Percentiles rank a stretch among this genome's conserved stretches.
Conservation (phyloP, 2,797 vertebrate species). For the Gobionotothen gibberifrons region DNA sequence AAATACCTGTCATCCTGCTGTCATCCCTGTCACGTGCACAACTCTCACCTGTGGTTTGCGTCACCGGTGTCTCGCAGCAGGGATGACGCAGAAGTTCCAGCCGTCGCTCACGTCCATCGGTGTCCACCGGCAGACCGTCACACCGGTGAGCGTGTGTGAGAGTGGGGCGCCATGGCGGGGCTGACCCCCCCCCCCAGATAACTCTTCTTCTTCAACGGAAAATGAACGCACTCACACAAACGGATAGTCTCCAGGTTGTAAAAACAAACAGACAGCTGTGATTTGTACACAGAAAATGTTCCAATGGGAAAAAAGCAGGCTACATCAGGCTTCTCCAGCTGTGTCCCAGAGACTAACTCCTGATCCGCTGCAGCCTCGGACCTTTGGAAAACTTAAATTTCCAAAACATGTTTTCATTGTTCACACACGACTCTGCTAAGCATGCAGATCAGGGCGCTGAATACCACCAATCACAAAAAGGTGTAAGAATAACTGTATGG, state of each 20-base stretch:
- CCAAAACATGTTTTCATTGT: conserved; percentile 55
- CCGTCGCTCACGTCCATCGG: conserved; percentile 49
- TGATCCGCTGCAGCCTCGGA: conserved; percentile 41
- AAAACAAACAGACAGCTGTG: conserved; percentile 24
- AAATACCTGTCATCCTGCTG: conserved; percentile 18
- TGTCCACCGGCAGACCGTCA: conserved; percentile 45
- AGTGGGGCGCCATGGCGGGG: conserved; percentile 61
- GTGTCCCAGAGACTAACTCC: conserved; percentile 29
- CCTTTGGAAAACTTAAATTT: conserved; percentile 54
- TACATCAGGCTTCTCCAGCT: conserved; percentile 51
- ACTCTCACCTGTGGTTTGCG: conserved; percentile 62
- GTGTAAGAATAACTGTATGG: conserved; percentile 58
- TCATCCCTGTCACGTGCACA: conserved; percentile 36
- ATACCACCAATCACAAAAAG: conserved; percentile 3
- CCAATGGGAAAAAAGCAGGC: conserved; percentile 34
- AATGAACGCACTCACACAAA: conserved; percentile 12
- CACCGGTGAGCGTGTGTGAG: conserved; percentile 41
- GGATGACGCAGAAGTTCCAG: conserved; percentile 41
- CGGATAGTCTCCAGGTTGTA: conserved; percentile 22
- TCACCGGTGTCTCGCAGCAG: conserved; percentile 43
- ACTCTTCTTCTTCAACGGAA: conserved; percentile 49
- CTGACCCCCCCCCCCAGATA: conserved; percentile 55
- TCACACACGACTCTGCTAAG: not conserved
- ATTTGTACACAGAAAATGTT: conserved; percentile 30
- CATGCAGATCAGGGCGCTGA: not conserved